phyloP scores from a whole-genome alignment of 2,888 invertebrate genomes.

The Melanchra persicariae region DNA sequence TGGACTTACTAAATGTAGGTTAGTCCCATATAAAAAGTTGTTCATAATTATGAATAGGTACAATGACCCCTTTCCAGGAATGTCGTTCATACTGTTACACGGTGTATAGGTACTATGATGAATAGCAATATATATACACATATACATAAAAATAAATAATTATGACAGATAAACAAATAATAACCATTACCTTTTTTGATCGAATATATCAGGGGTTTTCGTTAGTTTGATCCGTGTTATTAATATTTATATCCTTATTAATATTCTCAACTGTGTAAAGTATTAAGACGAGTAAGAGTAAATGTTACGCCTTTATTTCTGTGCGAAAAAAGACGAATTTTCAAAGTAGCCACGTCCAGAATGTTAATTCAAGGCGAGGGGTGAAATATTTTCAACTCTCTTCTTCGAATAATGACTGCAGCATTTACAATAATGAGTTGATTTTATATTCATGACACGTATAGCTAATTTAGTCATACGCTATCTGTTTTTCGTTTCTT shows the following conservation, averaged over 20 bases:
- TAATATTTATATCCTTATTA: conserved; percentile 68
- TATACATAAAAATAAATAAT: no score
- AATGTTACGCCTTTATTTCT: conserved; percentile 78
- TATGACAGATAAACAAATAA: neutral
- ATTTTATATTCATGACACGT: conserved; percentile 66
- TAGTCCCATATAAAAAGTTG: no score
- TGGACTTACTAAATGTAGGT: no score
- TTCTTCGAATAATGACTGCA: conserved; percentile 73
- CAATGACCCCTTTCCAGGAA: no score
- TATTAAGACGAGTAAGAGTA: conserved; percentile 76
- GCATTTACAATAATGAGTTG: conserved; percentile 66
- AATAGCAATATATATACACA: no score
- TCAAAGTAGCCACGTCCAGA: conserved; percentile 74
- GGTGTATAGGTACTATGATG: no score
- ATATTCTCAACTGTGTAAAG: conserved; percentile 73
- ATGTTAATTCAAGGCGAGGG: conserved; percentile 74
- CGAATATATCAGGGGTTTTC: neutral
- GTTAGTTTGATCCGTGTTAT: conserved; percentile 33
- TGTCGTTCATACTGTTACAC: no score
- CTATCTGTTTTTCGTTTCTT: conserved; percentile 44
- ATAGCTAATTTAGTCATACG: conserved; percentile 62
- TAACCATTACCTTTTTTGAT: neutral
- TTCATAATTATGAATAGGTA: no score
- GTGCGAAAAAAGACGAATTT: conserved; percentile 74
- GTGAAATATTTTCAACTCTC: conserved; percentile 74